Base-by-base conservation (phyloP, 2,113 vertebrate genomes). In the Odobenus rosmarus region DNA sequence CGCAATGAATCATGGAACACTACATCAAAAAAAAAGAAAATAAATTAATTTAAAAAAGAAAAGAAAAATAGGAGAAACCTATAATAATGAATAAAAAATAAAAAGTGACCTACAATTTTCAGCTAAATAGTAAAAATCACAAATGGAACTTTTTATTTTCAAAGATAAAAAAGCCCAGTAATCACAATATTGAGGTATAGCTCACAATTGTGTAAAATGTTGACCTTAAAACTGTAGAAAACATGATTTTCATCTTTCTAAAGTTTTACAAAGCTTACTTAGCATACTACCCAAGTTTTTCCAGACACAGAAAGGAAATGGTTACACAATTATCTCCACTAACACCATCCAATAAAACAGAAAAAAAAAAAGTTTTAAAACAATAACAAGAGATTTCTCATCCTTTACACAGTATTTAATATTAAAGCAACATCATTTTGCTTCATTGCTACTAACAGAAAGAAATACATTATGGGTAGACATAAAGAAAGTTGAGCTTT, bases 41-140 rank as follows among this genome's bases (percentile, higher is more conserved):
- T 3, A 39, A 39, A 39, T 39, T 39, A 39, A 39, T 39, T 39
- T 39, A 3, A 39, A 39, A 39, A 39, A 39, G 39, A 39, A 39
- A 39, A 39, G 39, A 39, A 39, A 39, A 39, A 39, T 39, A 39
- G 39, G 39, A 39, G 39, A 39, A 39, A 39, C 39, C 39, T 39
- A 39, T 39, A 39, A 39, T 39, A 39, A 39, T 39, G 39, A 39
- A 39, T 39, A 39, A 39, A 39, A 39, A 39, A 39, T 39, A n/a
- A n/a, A n/a, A n/a, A n/a, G 39, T 81, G 19, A 91, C 55, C 49
- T 74, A 96, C 61, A 97, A 87, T 97, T 97, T 98, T 98, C 97
- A 97, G 39, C 97, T 97, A 84, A 96, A 91, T 0, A 82, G 46
- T 24, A 72, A 98, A 93, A 92, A 96, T 89, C 80, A 94, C 5